These are phyloP conservation scores for Acronicta leporina DNA, from an alignment of 2,888 invertebrate genomes.

Conservation along the genomic window DNA sequence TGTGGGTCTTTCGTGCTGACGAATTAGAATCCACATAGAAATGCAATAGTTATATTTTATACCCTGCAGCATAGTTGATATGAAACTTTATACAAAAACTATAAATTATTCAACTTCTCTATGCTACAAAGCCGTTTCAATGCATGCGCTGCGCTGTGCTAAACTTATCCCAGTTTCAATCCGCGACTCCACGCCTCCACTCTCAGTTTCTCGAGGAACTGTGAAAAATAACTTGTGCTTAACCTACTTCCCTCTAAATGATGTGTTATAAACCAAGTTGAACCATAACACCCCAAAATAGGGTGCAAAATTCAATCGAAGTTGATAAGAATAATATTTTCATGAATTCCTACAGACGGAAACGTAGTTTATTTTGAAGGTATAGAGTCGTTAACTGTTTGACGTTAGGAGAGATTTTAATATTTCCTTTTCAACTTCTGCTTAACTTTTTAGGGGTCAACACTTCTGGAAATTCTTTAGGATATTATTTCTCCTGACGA, in stretches of 20 bases:
- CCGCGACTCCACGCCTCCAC: constrained; percentile 20
- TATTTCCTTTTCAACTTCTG: constrained; percentile 44
- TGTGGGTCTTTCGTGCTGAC: no score
- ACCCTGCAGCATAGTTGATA: no score
- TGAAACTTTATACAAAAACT: not conserved
- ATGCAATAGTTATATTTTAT: no score
- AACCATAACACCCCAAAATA: constrained; percentile 1
- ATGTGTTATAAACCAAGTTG: not conserved
- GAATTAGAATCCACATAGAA: no score
- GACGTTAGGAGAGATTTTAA: constrained; percentile 11
- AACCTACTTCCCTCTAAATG: constrained; percentile 60
- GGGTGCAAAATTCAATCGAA: constrained; percentile 11
- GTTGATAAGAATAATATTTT: constrained; percentile 16
- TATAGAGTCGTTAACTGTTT: constrained; percentile 6
- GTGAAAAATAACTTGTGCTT: constrained; percentile 65
- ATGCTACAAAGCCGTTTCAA: constrained; percentile 20
- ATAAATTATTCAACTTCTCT: not conserved
- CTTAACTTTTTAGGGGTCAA: constrained; percentile 52
- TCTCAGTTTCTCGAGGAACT: constrained; percentile 46
- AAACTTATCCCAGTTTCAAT: constrained; percentile 40
- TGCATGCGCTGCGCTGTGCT: constrained; percentile 19
- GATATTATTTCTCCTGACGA: constrained; percentile 20
- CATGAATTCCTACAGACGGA: constrained; percentile 14
- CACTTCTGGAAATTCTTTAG: constrained; percentile 45
- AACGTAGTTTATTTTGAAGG: not conserved